phyloP scores from a whole-genome alignment of 2,888 invertebrate species.

The Cryptocephalus primarius region DNA sequence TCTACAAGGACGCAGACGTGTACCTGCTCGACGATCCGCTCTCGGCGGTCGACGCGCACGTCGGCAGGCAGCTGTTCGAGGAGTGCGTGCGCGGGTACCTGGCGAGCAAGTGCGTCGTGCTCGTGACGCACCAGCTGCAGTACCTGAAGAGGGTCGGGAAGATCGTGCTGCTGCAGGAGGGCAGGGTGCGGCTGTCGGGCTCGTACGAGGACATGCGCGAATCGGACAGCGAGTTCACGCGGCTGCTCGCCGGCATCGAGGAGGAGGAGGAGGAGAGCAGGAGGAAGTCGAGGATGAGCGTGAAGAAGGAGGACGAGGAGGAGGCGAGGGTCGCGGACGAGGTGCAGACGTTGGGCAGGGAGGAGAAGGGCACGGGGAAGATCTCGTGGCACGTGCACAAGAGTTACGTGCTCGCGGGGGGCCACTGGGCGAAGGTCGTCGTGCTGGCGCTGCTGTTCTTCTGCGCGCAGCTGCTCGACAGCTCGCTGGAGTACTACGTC shows the following conservation, averaged over 20 bases:
- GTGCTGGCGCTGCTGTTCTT: constrained; percentile 41
- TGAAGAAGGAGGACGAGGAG: constrained; percentile 4
- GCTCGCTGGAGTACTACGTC: constrained; percentile 68
- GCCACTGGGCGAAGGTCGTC: constrained; percentile 44
- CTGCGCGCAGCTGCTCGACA: constrained; percentile 58
- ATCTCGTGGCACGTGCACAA: constrained; percentile 43
- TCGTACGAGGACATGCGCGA: constrained; percentile 59
- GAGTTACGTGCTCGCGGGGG: constrained; percentile 62
- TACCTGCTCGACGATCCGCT: constrained; percentile 83
- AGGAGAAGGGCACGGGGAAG: constrained; percentile 50
- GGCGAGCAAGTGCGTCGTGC: constrained; percentile 53
- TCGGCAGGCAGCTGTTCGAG: constrained; percentile 77
- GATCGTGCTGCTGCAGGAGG: constrained; percentile 46
- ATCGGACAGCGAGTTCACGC: constrained; percentile 61
- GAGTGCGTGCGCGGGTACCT: constrained; percentile 56
- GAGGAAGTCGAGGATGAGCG: constrained; percentile 31
- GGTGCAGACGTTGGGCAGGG: constrained; percentile 37
- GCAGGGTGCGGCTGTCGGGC: constrained; percentile 46
- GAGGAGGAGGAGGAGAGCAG: constrained; percentile 18
- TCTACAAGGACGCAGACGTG: constrained; percentile 69
- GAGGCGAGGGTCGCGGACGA: constrained; percentile 2
- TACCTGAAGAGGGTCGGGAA: constrained; percentile 46
- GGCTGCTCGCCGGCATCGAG: constrained; percentile 21
- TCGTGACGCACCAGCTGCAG: constrained; percentile 66
- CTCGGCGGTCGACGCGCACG: constrained; percentile 81